These are phyloP conservation scores for Bradypodion pumilum DNA, from an alignment of 2,797 vertebrate genomes.

Conservation along the genomic window DNA sequence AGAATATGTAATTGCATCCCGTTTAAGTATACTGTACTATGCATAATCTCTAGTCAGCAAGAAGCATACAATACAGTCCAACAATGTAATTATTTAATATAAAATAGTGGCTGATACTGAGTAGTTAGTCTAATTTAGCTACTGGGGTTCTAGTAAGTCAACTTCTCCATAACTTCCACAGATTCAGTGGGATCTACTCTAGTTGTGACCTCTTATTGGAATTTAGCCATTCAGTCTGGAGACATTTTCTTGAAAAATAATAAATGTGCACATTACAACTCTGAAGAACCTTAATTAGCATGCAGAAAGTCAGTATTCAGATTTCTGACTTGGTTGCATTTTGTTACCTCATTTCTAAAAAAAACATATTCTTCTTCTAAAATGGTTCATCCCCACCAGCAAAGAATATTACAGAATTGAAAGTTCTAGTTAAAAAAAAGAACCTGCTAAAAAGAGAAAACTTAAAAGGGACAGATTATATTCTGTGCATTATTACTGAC, in stretches of 20 bases:
- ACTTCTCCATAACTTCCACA: too few relatives aligned
- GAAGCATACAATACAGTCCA: background rate
- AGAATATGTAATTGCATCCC: background rate
- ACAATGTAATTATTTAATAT: too few relatives aligned
- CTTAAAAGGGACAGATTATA: conserved; percentile 53
- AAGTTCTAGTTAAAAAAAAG: conserved; percentile 51
- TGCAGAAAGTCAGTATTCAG: conserved; percentile 32
- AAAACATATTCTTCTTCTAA: conserved; percentile 58
- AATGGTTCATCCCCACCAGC: conserved; percentile 23
- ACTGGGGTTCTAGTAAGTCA: too few relatives aligned
- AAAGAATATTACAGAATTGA: conserved; percentile 66
- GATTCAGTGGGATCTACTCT: too few relatives aligned
- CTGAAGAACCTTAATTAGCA: background rate
- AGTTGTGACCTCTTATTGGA: too few relatives aligned
- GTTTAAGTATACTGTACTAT: background rate
- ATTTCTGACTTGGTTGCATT: background rate
- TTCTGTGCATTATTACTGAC: conserved; percentile 14
- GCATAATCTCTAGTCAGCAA: background rate
- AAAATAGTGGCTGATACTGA: background rate
- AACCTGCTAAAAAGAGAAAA: background rate
- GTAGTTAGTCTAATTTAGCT: too few relatives aligned
- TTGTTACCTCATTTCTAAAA: conserved; percentile 35
- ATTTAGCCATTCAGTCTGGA: background rate
- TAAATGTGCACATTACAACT: background rate
- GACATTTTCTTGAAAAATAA: background rate